These are phyloP conservation scores for Aptenodytes patagonicus DNA, from an alignment of 2,113 vertebrate species.

Conservation along the genomic window DNA sequence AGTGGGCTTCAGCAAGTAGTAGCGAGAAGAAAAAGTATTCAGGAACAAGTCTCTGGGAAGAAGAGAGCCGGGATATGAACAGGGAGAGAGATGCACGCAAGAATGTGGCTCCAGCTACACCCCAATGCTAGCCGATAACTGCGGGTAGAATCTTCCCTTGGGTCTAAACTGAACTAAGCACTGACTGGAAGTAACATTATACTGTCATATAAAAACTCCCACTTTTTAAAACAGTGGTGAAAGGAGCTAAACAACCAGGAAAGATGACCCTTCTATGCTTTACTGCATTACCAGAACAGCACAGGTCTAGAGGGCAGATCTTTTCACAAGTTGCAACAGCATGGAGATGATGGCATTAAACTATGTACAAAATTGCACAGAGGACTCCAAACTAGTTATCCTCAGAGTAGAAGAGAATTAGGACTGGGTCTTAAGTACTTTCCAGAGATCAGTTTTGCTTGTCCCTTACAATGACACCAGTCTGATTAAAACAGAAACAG, in stretches of 20 bases:
- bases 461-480: conserved; percentile 1
- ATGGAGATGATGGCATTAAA: neutral
- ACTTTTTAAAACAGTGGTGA: neutral
- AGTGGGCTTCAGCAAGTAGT: neutral
- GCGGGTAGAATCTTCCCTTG: neutral
- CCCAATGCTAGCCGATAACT: neutral
- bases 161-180: neutral
- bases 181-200: neutral
- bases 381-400: neutral
- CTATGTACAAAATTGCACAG: neutral
- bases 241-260: neutral
- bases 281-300: neutral
- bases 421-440: neutral
- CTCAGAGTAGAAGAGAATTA: neutral
- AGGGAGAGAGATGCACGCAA: neutral
- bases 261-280: neutral
- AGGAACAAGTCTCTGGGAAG: neutral
- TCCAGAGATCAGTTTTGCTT: conserved; percentile 28
- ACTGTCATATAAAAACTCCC: neutral
- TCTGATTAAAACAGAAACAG: conserved; percentile 25
- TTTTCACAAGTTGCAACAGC: neutral
- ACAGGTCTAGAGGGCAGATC: neutral
- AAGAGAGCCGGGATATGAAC: neutral
- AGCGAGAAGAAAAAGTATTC: neutral
- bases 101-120: neutral